Base-by-base conservation (phyloP, 1,140 invertebrate species). In the Aphaenogaster floridana region DNA sequence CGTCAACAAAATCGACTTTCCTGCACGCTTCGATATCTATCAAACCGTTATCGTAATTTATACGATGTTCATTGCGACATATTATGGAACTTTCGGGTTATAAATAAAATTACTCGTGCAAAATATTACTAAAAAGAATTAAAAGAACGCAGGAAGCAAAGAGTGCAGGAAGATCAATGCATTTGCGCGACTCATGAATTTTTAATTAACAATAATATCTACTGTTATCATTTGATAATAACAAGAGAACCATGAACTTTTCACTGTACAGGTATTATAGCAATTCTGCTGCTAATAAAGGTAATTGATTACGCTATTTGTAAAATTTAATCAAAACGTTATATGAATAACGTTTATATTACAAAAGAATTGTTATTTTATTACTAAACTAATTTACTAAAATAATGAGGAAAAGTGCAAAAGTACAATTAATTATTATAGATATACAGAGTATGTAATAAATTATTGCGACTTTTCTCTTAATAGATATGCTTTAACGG, bases 1-100 rank as follows among this genome's bases (percentile, higher is more conserved):
- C 21, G 52, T 74, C 52, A 61, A 74, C 68, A 42, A 61, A 61
- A 83, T 74, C 28, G 80, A 81, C 15, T 81, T 72, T 68, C 9
- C 28, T 15, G 34, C 21, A 39, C 17, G 13, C 42, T 72, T 45
- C 39, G 17, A 81, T 34, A 72, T 34, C 66, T 61, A 48, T 0
- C 39, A 9, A 42, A 42, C 11, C 28, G 52, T 48, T 83, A 74
- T 61, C 28, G 39, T 69, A 59, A 21, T 72, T 83, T 74, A 74
- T 61, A 15, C 15, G 6, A 28, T 54, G 11, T 50, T 17, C 11
- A 59, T 63, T 50, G 9, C 42, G 9, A 48, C 11, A 17, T 48
- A 83, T 83, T 72, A 83, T 34, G 7, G 7, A 48, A 21, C 59
- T 83, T 59, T 61, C 28, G 7, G 11, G 17, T 36, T 48, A 59